phyloP scores from a whole-genome alignment of 2,797 vertebrate genomes.

The Lepus oiostolus region DNA sequence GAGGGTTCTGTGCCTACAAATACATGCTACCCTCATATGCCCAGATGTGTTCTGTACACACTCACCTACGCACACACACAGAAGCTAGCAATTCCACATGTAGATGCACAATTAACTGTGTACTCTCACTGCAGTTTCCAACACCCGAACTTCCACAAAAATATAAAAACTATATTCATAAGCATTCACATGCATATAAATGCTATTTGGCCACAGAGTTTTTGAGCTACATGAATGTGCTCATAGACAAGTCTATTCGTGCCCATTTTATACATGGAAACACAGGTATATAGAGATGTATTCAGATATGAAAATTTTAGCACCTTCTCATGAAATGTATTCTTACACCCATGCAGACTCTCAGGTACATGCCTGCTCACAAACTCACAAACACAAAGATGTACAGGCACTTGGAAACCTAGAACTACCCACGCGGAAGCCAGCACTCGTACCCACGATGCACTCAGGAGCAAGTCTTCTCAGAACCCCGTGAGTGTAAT shows the following conservation, averaged over 20 bases:
- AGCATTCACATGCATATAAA: not conserved
- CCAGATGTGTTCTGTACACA: not conserved
- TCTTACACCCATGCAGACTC: not conserved
- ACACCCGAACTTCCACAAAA: not conserved
- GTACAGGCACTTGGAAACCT: constrained; percentile 3
- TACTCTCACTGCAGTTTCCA: not conserved
- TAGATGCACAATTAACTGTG: not conserved
- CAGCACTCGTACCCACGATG: not conserved
- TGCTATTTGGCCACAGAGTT: not conserved
- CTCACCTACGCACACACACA: not conserved
- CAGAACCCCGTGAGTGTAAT: not conserved
- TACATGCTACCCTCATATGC: not conserved
- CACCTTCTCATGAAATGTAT: not conserved
- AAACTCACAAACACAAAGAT: not conserved
- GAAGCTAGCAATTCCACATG: not conserved
- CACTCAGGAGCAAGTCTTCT: not conserved
- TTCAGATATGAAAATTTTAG: not conserved
- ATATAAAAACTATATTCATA: constrained; percentile 6
- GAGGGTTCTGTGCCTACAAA: not conserved
- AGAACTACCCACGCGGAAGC: not conserved
- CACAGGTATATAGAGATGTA: not conserved
- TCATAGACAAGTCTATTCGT: not conserved
- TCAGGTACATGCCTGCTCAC: not conserved
- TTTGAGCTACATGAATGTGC: not conserved
- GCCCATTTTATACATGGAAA: not conserved